These are phyloP conservation scores for Erythrolamprus reginae DNA, from an alignment of 2,113 vertebrate species.

Conservation along the genomic window DNA sequence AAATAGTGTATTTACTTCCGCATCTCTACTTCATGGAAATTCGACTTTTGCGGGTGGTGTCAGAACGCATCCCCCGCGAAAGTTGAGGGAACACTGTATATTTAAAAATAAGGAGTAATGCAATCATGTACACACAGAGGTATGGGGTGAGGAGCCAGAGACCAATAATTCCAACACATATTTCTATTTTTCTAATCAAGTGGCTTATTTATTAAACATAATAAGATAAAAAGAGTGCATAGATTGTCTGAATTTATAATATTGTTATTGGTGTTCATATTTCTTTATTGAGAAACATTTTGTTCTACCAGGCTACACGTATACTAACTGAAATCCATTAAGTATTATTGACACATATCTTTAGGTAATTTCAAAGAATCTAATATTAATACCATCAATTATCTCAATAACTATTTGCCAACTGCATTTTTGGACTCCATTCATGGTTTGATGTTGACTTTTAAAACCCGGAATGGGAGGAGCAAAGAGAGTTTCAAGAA, in stretches of 20 bases:
- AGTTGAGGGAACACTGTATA: no score
- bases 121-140: not conserved
- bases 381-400: not conserved
- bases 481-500: not conserved
- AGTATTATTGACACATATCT: not conserved
- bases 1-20: no score
- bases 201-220: not conserved
- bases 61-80: no score
- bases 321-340: not conserved
- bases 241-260: not conserved
- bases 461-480: not conserved
- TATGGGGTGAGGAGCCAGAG: no score
- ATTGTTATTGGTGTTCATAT: not conserved
- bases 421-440: not conserved
- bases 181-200: not conserved
- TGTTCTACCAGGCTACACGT: not conserved
- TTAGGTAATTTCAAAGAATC: not conserved
- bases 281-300: not conserved
- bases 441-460: not conserved
- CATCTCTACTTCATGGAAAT: no score
- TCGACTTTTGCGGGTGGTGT: no score
- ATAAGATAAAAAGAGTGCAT: not conserved
- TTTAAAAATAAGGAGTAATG: not conserved
- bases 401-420: not conserved
- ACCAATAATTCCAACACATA: not conserved